phyloP scores from a whole-genome alignment of 2,113 vertebrate genomes.

The Nibea coibor region DNA sequence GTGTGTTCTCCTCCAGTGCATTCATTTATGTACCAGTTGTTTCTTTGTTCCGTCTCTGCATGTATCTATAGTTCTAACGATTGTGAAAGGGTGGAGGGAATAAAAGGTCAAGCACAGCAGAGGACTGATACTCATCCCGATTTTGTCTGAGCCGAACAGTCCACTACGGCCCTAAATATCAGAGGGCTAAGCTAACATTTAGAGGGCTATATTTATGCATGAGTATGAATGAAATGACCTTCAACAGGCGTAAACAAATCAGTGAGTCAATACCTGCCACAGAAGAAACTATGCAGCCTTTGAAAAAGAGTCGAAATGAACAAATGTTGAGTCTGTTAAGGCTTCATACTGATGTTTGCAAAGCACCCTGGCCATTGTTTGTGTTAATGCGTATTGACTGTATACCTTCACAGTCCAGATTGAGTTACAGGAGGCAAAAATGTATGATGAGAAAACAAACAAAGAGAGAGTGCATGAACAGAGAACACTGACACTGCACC shows the following conservation, averaged over 20 bases:
- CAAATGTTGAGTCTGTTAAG: slow-evolving; percentile 27
- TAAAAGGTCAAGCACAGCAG: slow-evolving; percentile 50
- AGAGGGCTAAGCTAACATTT: slow-evolving; percentile 45
- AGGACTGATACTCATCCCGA: slow-evolving; percentile 12
- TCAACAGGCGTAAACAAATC: slow-evolving; percentile 41
- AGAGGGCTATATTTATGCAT: slow-evolving; percentile 44
- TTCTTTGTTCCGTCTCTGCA: background rate
- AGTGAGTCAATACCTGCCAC: slow-evolving; percentile 31
- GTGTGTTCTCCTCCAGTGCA: background rate
- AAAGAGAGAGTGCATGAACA: background rate
- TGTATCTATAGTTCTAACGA: slow-evolving; percentile 22
- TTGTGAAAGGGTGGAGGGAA: background rate
- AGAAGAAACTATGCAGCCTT: slow-evolving; percentile 4
- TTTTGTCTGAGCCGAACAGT: slow-evolving; percentile 24
- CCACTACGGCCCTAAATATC: slow-evolving; percentile 46
- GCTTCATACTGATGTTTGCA: slow-evolving; percentile 15
- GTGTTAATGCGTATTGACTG: background rate
- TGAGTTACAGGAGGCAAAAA: background rate
- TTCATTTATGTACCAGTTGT: background rate
- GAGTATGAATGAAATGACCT: slow-evolving; percentile 54
- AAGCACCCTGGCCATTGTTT: slow-evolving; percentile 15
- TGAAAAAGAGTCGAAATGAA: slow-evolving; percentile 3
- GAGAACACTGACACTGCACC: background rate
- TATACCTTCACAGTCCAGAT: background rate
- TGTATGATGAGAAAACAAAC: background rate